phyloP scores from a whole-genome alignment of 2,113 vertebrate genomes.

The Trematomus loennbergii region DNA sequence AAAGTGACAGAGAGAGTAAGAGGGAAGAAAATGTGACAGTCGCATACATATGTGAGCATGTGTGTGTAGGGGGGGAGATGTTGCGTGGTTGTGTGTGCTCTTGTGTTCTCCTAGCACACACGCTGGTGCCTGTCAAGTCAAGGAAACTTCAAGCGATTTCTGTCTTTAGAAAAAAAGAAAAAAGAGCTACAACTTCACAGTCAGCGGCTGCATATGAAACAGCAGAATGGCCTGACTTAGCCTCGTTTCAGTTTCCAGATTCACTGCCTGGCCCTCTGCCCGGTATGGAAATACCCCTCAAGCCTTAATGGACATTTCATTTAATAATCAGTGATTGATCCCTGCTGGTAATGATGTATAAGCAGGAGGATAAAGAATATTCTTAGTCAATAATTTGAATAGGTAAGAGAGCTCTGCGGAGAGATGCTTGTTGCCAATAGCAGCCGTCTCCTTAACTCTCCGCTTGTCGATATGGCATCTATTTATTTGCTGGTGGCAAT shows the following conservation, averaged over 20 bases:
- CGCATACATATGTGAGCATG: neutral
- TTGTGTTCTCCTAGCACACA: constrained; percentile 13
- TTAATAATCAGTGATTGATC: constrained; percentile 82
- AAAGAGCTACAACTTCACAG: constrained; percentile 29
- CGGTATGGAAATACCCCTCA: constrained; percentile 72
- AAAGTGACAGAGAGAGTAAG: neutral
- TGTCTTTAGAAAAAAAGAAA: constrained; percentile 14
- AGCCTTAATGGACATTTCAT: constrained; percentile 78
- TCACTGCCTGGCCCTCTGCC: constrained; percentile 61
- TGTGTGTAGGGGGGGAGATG: neutral
- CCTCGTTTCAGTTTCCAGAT: constrained; percentile 21
- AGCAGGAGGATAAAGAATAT: constrained; percentile 68
- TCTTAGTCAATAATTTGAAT: constrained; percentile 74
- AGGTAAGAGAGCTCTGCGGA: constrained; percentile 40
- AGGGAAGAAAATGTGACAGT: neutral
- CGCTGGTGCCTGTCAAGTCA: constrained; percentile 34
- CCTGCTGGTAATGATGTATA: constrained; percentile 77
- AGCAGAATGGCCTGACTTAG: constrained; percentile 24
- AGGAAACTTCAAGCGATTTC: constrained; percentile 29
- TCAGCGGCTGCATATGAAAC: constrained; percentile 32
- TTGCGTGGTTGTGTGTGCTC: neutral
- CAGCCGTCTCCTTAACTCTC: constrained; percentile 62
- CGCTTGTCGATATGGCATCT: constrained; percentile 73
- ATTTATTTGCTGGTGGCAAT: constrained; percentile 72
- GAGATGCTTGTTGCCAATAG: constrained; percentile 62